Percentiles rank a stretch among this genome's conserved stretches.
These are phyloP conservation scores for Micromussa lordhowensis DNA, from an alignment of 92 coral and sea anemone species.

Conservation along the genomic window DNA sequence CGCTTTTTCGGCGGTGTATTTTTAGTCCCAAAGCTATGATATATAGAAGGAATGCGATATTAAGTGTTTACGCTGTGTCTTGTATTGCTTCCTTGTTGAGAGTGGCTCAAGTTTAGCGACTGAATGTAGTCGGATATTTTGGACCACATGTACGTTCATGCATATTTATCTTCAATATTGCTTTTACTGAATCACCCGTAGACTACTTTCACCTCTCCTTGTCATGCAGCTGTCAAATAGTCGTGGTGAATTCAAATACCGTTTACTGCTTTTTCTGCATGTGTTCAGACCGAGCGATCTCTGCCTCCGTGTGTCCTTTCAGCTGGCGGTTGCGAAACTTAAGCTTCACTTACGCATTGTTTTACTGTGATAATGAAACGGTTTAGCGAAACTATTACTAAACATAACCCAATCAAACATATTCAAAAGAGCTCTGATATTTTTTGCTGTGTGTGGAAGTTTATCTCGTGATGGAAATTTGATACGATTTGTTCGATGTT, in stretches of 20 bases:
- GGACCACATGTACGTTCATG: slow-evolving; percentile 10
- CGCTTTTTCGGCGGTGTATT: not conserved
- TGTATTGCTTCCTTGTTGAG: not conserved
- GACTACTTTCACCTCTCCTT: not conserved
- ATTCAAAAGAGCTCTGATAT: not conserved
- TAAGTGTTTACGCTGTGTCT: not conserved
- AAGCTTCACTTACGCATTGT: not conserved
- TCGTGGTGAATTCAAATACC: not conserved
- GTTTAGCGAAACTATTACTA: not conserved
- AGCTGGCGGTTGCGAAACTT: not conserved
- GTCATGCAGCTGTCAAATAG: slow-evolving; percentile 22
- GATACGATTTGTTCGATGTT: not conserved
- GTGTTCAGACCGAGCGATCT: not conserved
- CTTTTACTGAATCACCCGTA: slow-evolving; percentile 21
- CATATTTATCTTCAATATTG: slow-evolving; percentile 28
- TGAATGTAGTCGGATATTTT: not conserved
- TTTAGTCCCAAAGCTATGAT: not conserved
- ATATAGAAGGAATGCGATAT: not conserved
- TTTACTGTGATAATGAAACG: not conserved
- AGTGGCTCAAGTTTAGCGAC: not conserved
- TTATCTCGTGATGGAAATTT: not conserved
- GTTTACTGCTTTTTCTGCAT: not conserved
- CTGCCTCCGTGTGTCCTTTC: not conserved
- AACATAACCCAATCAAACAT: not conserved
- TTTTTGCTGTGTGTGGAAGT: not conserved